phyloP scores from a whole-genome alignment of 2,113 vertebrate genomes.

The Ploceus nigricollis region DNA sequence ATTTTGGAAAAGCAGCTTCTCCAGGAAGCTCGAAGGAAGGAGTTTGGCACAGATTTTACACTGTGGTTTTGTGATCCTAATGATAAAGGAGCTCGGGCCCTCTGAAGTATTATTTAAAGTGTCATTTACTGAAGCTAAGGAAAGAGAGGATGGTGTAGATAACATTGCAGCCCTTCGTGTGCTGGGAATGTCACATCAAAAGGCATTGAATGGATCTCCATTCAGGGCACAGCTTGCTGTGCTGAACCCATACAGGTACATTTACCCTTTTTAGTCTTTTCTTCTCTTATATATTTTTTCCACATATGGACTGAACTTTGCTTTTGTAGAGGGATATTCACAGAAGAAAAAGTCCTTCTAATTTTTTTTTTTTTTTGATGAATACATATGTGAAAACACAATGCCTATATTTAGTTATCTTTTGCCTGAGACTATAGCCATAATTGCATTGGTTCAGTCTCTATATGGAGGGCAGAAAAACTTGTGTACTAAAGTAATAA shows the following conservation, averaged over 20 bases:
- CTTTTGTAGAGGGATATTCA: background rate
- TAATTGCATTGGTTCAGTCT: background rate
- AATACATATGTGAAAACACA: background rate
- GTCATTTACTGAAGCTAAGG: background rate
- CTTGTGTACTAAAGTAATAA: background rate
- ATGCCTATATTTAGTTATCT: background rate
- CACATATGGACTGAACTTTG: background rate
- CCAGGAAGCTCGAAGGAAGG: background rate
- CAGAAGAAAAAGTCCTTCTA: background rate
- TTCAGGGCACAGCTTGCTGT: background rate
- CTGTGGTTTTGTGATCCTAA: background rate
- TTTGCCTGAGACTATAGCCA: background rate
- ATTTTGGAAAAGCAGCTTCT: background rate
- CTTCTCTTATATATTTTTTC: background rate
- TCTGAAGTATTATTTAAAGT: background rate
- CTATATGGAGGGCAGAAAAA: background rate
- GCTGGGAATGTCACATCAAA: background rate
- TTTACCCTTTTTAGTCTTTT: background rate
- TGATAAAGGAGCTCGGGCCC: background rate
- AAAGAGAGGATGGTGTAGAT: background rate
- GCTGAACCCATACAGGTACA: background rate
- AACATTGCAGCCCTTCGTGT: background rate
- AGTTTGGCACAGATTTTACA: background rate
- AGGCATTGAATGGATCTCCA: background rate
- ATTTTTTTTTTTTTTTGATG: background rate